These are phyloP conservation scores for Leptothorax acervorum DNA, from an alignment of 2,888 invertebrate species.

Conservation along the genomic window DNA sequence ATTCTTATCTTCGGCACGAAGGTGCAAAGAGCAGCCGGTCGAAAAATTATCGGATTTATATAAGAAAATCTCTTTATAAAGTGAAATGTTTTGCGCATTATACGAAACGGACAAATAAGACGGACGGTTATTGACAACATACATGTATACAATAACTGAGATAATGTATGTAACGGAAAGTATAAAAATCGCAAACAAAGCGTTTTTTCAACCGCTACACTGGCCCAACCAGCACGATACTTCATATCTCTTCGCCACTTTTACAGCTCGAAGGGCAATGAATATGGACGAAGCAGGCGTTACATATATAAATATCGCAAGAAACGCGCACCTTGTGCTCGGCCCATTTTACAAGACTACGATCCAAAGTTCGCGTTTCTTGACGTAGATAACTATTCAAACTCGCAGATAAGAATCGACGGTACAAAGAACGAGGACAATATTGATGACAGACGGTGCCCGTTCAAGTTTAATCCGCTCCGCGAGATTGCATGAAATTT, in stretches of 20 bases:
- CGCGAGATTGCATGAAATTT: background rate
- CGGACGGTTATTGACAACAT: background rate
- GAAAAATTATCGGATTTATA: background rate
- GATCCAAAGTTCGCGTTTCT: slow-evolving; percentile 35
- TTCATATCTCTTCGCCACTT: background rate
- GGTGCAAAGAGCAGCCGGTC: background rate
- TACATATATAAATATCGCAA: slow-evolving; percentile 11
- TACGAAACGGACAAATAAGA: background rate
- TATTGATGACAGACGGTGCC: background rate
- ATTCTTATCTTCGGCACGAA: background rate
- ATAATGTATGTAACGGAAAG: background rate
- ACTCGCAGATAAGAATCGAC: slow-evolving; percentile 8
- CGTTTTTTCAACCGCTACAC: background rate
- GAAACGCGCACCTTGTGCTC: slow-evolving; percentile 2
- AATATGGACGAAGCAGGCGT: background rate
- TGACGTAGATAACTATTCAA: slow-evolving; percentile 27
- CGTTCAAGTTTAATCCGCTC: background rate
- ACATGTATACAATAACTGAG: no score
- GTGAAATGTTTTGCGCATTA: background rate
- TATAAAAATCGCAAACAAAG: background rate
- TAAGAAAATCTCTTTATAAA: background rate
- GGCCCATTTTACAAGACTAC: background rate
- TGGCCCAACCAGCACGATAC: no score
- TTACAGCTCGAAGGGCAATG: background rate
- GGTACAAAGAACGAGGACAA: slow-evolving; percentile 24